Evolutionary conservation across 1,140 invertebrate genomes (phyloP).

Genomic region (Lethrus apterus): DNA sequence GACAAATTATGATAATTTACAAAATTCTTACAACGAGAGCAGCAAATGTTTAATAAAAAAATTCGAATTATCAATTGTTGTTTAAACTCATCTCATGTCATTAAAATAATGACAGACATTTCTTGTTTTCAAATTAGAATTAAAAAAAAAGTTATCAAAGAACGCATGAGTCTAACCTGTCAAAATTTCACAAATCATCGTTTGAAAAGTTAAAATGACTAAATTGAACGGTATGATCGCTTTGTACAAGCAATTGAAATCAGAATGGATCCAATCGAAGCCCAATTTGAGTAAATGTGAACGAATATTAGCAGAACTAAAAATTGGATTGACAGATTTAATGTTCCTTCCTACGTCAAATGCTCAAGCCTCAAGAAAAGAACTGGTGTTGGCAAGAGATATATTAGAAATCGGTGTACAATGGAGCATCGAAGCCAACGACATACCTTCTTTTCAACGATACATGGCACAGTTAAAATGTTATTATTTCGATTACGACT

Average conservation of each 20-base stretch:
- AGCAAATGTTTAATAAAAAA: too few species aligned
- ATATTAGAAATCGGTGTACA: not conserved
- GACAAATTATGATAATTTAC: too few species aligned
- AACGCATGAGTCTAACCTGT: too few species aligned
- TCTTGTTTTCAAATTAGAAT: too few species aligned
- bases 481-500: slow-evolving; percentile 93
- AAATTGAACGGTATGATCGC: not conserved
- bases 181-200: not conserved
- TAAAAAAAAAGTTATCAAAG: too few species aligned
- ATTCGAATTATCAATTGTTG: too few species aligned
- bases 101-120: too few species aligned
- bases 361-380: not conserved
- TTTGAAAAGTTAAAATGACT: too few species aligned
- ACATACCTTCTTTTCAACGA: slow-evolving; percentile 86
- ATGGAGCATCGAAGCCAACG: slow-evolving; percentile 45
- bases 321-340: too few species aligned
- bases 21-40: too few species aligned
- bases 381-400: not conserved
- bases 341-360: not conserved
- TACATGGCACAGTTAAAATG: slow-evolving; percentile 93
- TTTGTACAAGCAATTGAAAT: slow-evolving; percentile 2
- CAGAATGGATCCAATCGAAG: not conserved
- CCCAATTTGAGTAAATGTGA: slow-evolving; percentile 1
- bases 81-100: too few species aligned
- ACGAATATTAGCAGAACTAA: not conserved